Base-by-base conservation (phyloP, 1,140 invertebrate species). In the Polypedilum pembai region DNA sequence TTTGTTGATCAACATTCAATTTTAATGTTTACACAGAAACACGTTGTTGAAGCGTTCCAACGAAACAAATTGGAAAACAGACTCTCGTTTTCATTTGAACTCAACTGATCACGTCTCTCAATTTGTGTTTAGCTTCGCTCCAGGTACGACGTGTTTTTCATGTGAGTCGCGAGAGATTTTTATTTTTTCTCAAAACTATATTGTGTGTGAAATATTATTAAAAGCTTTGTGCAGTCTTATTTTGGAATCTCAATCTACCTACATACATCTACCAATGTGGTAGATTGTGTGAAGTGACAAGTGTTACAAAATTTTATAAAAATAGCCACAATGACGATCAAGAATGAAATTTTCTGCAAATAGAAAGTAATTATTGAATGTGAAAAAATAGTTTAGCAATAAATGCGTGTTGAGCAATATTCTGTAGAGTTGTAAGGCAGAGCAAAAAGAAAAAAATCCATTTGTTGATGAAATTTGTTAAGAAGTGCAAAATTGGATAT, bases 401-500 rank as follows among this genome's bases (percentile, higher is more conserved):
- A 12, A 45, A 45, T 45, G 15, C 41, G 15, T 8, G 8, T 45
- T 45, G 41, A 12, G 41, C 17, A 10, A 69, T 18, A 7, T 21
- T 20, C 10, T 56, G 4, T 3, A n/a, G 12, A 0, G 3, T 56
- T 56, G 45, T 56, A 5, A 69, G 18, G 65, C 7, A 7, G 17
- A 15, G 45, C 12, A 56, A 56, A 15, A 56, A 56, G 10, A 66
- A 66, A 66, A 66, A 66, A 66, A 66, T 69, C 65, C 65, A 69
- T 69, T 56, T 18, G 65, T 33, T 7, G 20, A 69, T 69, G 17
- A 20, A 7, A 69, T 69, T n/a, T n/a, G n/a, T n/a, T 69, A 18
- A 15, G 65, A 21, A 69, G 65, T 69, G 65, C 65, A 69, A 69
- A 56, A 69, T 69, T 69, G 65, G 65, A 69, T 21, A 69, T 20